Percentiles rank a stretch among this genome's conserved stretches.
Conservation (phyloP, 2,888 invertebrate genomes). For the Glyphotaelius pellucidus region DNA sequence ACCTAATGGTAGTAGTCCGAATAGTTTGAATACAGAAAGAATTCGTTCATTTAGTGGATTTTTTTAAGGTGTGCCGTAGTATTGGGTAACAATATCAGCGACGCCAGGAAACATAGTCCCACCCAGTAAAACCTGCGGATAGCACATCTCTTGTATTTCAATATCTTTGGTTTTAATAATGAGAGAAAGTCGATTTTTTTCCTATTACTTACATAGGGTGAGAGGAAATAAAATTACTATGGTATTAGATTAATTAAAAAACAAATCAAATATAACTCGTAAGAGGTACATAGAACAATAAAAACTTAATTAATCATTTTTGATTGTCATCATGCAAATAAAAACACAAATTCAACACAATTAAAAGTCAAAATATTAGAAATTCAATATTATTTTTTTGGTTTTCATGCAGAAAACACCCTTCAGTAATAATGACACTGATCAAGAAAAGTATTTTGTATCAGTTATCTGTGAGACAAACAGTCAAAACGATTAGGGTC, state of each 20-base stretch:
- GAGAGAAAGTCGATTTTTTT: too few species aligned
- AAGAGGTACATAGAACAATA: background rate
- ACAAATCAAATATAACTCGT: background rate
- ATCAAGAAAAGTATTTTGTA: background rate
- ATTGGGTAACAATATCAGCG: too few species aligned
- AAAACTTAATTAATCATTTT: background rate
- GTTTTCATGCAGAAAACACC: background rate
- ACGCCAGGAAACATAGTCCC: too few species aligned
- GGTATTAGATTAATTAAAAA: background rate
- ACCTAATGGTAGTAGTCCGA: too few species aligned
- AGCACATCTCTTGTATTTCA: too few species aligned
- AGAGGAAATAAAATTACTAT: background rate
- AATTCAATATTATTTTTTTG: background rate
- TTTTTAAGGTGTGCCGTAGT: too few species aligned
- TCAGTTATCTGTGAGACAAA: background rate
- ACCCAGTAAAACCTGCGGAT: too few species aligned
- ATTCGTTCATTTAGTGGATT: too few species aligned
- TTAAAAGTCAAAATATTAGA: conserved; percentile 19
- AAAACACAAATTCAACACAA: conserved; percentile 42
- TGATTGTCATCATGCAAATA: conserved; percentile 6
- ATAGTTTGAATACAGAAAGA: too few species aligned
- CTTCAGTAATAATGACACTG: background rate
- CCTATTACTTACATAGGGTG: too few species aligned
- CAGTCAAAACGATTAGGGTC: background rate
- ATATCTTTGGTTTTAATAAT: too few species aligned